Evolutionary conservation across 2,888 invertebrate species (phyloP), one percentile per base, ranked within the genome.

Genomic region (Rhamphomyia laevipes): DNA sequence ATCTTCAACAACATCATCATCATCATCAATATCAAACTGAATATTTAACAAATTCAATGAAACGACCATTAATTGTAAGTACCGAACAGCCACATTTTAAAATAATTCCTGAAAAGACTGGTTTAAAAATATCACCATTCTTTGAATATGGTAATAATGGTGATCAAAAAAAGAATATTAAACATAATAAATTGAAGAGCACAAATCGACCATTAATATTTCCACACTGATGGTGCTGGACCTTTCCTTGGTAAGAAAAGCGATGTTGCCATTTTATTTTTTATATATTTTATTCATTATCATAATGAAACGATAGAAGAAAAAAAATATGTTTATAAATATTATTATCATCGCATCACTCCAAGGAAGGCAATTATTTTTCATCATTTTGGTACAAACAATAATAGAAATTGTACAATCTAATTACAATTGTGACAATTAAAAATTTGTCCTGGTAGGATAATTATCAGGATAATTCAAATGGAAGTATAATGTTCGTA

Each of bases 71-170:
- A 54, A 71, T 77, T 18, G 75, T 77, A 9, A 74, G 75, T 21
- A 75, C 64, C 61, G 72, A 70, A 43, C 70, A 70, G 56, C 69
- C 72, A 4, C 69, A 70, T 47, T 72, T 72, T 46, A 71, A 72
- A 59, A 74, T 76, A 43, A 72, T 75, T 44, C 74, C 76, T 37
- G 71, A 73, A 56, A 75, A 74, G 61, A 75, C 73, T 52, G 77
- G 77, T 38, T 63, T 77, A 10, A 74, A 73, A 59, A 75, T 77
- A 51, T 74, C 77, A 46, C 76, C 77, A 4, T 58, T 72, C 46
- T 61, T 67, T 52, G 63, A 63, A 45, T 68, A 63, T 50, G 62
- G 61, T 38, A 66, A 67, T 33, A 67, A n/a, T n/a, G n/a, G n/a
- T n/a, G n/a, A n/a, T n/a, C n/a, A n/a, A n/a, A n/a, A n/a, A n/a